Base-by-base conservation (phyloP, 2,113 vertebrate species). In the Elephantulus edwardii region DNA sequence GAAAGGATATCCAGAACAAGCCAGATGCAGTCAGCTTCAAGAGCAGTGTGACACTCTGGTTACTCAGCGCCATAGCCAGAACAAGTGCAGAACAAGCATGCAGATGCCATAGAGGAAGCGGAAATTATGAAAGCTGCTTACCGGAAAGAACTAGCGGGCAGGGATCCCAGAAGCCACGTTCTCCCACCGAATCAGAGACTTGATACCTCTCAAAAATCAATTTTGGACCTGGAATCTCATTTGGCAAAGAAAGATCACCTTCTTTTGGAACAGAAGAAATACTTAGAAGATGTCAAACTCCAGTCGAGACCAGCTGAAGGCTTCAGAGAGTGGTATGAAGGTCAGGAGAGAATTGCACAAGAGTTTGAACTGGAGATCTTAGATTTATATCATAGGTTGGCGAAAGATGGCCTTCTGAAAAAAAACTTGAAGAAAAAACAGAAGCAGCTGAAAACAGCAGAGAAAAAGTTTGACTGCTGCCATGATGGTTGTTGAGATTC, bases 211-310 rank as follows among this genome's bases (percentile, higher is more conserved):
- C 99, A 99, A 96, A 98, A 98, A 76, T 97, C 98, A 85, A 97
- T 98, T 54, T 86, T 94, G 8, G 99, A 99, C 96, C 98, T 99
- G 97, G 99, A 99, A 96, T 98, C 97, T 16, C 99, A 98, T 94
- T 98, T 99, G 74, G 97, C 98, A 93, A 99, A 99, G 96, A 99
- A 99, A 96, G 99, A 99, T 93, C 98, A 99, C 93, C 98, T 99
- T 50, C 98, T 99, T 6, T 95, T 98, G 24, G 99, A 99, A 94
- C 99, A 99, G 96, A 99, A 99, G 96, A 99, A 99, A 91, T 99
- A 99, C 91, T 95, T 99, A 14, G 99, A 99, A 96, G 99, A 99
- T 50, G 98, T 99, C 17, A 99, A 99, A 95, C 97, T 98, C 82
- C 98, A 99, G 97, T 98, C 98, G 98, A 92, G 98, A 97, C 54